These are phyloP conservation scores for Neelides sp. DNA, from an alignment of 1,140 invertebrate genomes.

Conservation along the genomic window DNA sequence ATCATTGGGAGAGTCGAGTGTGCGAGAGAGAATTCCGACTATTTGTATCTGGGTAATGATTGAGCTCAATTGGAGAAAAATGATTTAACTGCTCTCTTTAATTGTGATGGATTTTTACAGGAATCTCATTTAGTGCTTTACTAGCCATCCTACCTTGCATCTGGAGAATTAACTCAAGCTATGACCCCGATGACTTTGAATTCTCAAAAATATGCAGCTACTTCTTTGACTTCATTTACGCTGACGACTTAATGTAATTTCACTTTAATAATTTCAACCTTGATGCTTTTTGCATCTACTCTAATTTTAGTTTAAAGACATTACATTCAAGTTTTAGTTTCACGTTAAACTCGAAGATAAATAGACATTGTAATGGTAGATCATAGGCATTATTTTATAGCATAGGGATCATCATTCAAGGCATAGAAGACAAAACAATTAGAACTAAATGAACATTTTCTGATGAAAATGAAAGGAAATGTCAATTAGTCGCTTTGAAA, in stretches of 20 bases:
- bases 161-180: slow-evolving; percentile 22
- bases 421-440: too few relatives aligned
- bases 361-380: too few relatives aligned
- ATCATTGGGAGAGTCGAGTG: slow-evolving; percentile 78
- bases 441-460: too few relatives aligned
- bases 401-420: too few relatives aligned
- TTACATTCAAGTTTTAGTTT: too few relatives aligned
- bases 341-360: too few relatives aligned
- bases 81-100: not conserved
- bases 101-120: too few relatives aligned
- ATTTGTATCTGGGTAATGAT: slow-evolving; percentile 53
- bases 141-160: slow-evolving; percentile 24
- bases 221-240: slow-evolving; percentile 16
- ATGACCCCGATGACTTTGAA: slow-evolving; percentile 26
- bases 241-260: slow-evolving; percentile 19
- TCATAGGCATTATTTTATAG: too few relatives aligned
- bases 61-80: not conserved
- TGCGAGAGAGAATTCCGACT: slow-evolving; percentile 65
- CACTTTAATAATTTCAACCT: not conserved
- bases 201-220: slow-evolving; percentile 18
- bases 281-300: not conserved
- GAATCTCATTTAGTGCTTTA: slow-evolving; percentile 22
- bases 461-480: too few relatives aligned
- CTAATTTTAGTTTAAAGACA: too few relatives aligned
- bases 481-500: too few relatives aligned